phyloP scores from a whole-genome alignment of 1,140 invertebrate species.

The Diplogasteroides magnus region DNA sequence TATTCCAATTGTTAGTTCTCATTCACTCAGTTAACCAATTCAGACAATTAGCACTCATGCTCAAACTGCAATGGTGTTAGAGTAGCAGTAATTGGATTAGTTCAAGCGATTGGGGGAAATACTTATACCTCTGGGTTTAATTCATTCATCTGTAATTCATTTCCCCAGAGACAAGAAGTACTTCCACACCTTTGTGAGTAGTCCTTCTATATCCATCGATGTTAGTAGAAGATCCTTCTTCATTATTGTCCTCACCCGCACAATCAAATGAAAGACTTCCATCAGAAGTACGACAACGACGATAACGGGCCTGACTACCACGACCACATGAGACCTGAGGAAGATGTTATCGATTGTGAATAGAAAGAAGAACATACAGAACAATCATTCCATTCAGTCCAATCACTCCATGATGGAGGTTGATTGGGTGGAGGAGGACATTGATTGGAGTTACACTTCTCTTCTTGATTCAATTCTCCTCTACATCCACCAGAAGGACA shows the following conservation, averaged over 20 bases:
- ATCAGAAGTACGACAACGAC: constrained; percentile 46
- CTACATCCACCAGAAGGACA: constrained; percentile 44
- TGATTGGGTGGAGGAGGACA: constrained; percentile 40
- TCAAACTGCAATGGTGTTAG: no score
- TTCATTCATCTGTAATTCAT: no score
- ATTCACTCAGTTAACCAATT: no score
- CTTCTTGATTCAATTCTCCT: constrained; percentile 39
- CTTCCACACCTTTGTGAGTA: constrained; percentile 16
- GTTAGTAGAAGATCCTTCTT: neutral
- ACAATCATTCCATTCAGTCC: constrained; percentile 48
- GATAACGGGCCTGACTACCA: constrained; percentile 50
- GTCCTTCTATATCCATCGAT: constrained; percentile 15
- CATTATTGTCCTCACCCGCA: constrained; percentile 35
- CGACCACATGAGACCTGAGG: constrained; percentile 42
- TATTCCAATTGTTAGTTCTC: neutral
- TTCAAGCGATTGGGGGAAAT: no score
- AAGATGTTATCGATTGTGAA: neutral
- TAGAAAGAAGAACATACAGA: constrained; percentile 8
- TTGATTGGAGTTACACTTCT: constrained; percentile 32
- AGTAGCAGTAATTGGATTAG: no score
- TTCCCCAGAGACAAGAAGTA: no score
- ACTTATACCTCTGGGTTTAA: no score
- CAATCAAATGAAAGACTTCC: constrained; percentile 47
- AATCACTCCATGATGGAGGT: constrained; percentile 43
- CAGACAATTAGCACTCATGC: no score